Percentiles rank a stretch among this genome's conserved stretches.
Conservation (phyloP, 2,888 invertebrate genomes). For the Acrocyrtus sp. region DNA sequence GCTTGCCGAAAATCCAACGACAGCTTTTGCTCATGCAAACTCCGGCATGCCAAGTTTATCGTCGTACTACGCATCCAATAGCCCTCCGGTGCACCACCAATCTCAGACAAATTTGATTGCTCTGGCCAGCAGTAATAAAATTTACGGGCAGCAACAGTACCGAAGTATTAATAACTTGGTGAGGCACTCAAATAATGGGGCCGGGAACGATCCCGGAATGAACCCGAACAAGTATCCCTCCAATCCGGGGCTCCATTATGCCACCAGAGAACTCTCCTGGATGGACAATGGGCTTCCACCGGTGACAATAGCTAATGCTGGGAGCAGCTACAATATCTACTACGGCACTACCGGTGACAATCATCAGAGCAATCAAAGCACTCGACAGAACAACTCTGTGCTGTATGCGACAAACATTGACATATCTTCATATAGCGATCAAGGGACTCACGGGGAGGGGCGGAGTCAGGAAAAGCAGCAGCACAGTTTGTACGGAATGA, state of each 20-base stretch:
- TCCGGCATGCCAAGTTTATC: neutral
- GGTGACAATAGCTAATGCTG: conserved; percentile 16
- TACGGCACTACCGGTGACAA: conserved; percentile 11
- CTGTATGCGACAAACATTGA: conserved; percentile 51
- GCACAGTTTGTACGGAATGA: conserved; percentile 24
- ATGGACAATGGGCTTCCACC: conserved; percentile 53
- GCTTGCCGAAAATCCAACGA: conserved; percentile 29
- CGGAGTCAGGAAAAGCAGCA: conserved; percentile 13
- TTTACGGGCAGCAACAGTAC: conserved; percentile 50
- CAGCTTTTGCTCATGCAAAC: conserved; percentile 18
- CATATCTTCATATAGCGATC: conserved; percentile 19
- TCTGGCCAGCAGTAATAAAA: conserved; percentile 47
- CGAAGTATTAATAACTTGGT: conserved; percentile 46
- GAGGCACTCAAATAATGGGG: conserved; percentile 28
- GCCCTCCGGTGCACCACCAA: conserved; percentile 48
- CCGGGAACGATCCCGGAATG: neutral
- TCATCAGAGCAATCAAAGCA: neutral
- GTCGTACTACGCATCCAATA: conserved; percentile 25
- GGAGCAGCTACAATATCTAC: conserved; percentile 39
- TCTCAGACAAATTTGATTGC: conserved; percentile 45
- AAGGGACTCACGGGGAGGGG: conserved; percentile 2
- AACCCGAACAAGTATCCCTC: conserved; percentile 51
- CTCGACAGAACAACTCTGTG: conserved; percentile 16
- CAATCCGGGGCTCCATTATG: conserved; percentile 50
- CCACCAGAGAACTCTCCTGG: conserved; percentile 35